Evolutionary conservation across 2,888 invertebrate species (phyloP).

Genomic region (Coenonympha arcania): DNA sequence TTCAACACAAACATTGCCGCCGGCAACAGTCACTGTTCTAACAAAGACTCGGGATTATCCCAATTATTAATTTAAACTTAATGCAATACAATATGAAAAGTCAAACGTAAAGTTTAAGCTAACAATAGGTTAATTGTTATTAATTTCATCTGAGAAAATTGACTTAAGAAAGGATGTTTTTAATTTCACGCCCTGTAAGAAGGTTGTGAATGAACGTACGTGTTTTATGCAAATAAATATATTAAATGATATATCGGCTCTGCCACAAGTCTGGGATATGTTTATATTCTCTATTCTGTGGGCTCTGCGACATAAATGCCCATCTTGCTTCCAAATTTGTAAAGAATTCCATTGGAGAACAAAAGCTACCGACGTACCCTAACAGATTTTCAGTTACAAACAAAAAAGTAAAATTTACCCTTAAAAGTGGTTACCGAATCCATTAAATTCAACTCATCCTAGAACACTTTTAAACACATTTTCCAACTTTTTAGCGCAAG

Average conservation of each 20-base stretch:
- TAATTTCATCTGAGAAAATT: no score
- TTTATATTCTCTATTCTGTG: no score
- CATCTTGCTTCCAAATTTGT: no score
- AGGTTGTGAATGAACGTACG: no score
- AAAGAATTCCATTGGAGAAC: no score
- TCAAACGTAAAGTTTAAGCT: background rate
- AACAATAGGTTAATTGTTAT: background rate
- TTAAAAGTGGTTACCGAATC: background rate
- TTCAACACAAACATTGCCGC: background rate
- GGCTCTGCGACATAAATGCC: no score
- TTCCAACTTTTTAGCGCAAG: conserved; percentile 3
- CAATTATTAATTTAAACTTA: background rate
- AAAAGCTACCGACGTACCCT: no score
- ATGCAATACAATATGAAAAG: background rate
- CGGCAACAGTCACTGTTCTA: background rate
- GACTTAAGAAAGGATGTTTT: no score
- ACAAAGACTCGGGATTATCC: background rate
- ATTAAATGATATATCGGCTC: no score
- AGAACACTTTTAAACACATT: conserved; percentile 6
- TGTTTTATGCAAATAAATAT: no score
- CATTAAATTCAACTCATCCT: conserved; percentile 1
- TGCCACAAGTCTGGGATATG: no score
- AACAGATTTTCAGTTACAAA: background rate
- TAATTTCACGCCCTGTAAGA: no score
- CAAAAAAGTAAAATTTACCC: background rate